phyloP scores from a whole-genome alignment of 2,888 invertebrate species.

The Cheilosia grossa region DNA sequence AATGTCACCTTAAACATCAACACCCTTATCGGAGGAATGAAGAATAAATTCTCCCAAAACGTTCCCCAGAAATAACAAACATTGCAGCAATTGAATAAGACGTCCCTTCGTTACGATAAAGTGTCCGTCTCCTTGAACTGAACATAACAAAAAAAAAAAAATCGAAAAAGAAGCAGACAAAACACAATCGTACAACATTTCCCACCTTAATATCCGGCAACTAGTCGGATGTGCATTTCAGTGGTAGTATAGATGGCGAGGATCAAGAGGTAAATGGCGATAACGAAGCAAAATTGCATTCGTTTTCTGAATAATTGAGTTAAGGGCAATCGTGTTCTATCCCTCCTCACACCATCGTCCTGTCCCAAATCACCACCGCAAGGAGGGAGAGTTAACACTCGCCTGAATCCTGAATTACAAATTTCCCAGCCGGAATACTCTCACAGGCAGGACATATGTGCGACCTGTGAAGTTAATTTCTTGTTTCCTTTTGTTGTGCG shows the following conservation, averaged over 20 bases:
- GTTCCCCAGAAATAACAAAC: constrained; percentile 15
- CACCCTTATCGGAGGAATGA: constrained; percentile 32
- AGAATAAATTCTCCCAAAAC: constrained; percentile 18
- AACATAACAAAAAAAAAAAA: not conserved
- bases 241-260: constrained; percentile 1
- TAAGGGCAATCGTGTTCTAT: constrained; percentile 32
- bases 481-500: not conserved
- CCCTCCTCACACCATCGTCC: not conserved
- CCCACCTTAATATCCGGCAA: constrained; percentile 51
- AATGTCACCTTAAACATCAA: constrained; percentile 25
- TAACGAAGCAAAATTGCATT: constrained; percentile 69
- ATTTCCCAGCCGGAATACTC: constrained; percentile 16
- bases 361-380: not conserved
- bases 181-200: constrained; percentile 38
- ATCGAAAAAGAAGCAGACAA: not conserved
- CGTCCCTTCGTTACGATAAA: constrained; percentile 35
- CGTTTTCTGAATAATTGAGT: constrained; percentile 59
- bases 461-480: not conserved
- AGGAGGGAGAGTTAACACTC: not conserved
- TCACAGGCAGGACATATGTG: constrained; percentile 16
- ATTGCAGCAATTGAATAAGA: constrained; percentile 52
- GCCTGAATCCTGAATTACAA: constrained; percentile 34
- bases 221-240: constrained; percentile 40
- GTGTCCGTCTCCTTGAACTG: constrained; percentile 9
- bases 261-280: constrained; percentile 27